These are phyloP conservation scores for Psilopogon haemacephalus DNA, from an alignment of 2,113 vertebrate species.

Conservation along the genomic window DNA sequence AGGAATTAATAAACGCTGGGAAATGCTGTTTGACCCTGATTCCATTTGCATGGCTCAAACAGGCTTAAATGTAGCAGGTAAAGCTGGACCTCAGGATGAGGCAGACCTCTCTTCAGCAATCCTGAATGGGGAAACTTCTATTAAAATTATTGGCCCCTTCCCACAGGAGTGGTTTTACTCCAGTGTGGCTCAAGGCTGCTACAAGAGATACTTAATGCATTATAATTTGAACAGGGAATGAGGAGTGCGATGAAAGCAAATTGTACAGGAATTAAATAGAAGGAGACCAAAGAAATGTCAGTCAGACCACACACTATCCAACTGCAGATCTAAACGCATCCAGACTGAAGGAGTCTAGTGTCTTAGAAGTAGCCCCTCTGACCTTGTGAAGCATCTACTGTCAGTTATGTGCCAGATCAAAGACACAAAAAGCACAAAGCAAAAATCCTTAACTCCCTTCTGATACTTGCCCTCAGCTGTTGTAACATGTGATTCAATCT, in stretches of 20 bases:
- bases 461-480: not conserved
- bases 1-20: not conserved
- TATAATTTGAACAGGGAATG: not conserved
- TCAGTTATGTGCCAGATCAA: not conserved
- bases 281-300: slow-evolving; percentile 2
- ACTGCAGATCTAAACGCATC: not conserved
- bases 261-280: not conserved
- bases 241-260: not conserved
- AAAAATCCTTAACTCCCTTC: not conserved
- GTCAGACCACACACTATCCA: not conserved
- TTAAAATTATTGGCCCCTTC: not conserved
- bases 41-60: not conserved
- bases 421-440: not conserved
- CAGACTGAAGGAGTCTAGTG: not conserved
- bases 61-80: not conserved
- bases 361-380: not conserved
- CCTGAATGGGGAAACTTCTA: not conserved
- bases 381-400: not conserved
- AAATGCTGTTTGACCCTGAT: not conserved
- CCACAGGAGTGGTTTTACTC: not conserved
- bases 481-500: not conserved
- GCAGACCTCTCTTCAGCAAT: not conserved
- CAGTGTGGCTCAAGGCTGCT: not conserved
- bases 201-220: not conserved
- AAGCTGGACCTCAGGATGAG: not conserved